phyloP scores from a whole-genome alignment of 2,888 invertebrate genomes.

The Lomographa bimaculata region DNA sequence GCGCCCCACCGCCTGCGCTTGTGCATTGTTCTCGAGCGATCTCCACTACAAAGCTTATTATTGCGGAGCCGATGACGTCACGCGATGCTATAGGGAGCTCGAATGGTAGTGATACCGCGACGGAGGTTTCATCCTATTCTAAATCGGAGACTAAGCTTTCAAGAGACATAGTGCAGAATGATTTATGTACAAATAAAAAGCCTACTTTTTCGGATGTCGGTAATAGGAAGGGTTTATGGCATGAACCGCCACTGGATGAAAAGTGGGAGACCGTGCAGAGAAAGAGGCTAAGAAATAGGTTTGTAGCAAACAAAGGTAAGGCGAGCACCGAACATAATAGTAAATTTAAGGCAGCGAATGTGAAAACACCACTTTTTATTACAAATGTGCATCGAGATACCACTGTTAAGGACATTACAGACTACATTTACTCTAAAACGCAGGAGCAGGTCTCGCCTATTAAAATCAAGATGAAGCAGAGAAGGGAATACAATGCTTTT shows the following conservation, averaged over 20 bases:
- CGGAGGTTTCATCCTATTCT: too few species aligned
- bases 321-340: conserved; percentile 2
- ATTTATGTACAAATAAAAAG: too few species aligned
- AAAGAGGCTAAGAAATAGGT: background rate
- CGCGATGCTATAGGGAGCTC: too few species aligned
- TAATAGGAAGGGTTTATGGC: background rate
- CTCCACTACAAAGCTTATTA: too few species aligned
- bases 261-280: conserved; percentile 2
- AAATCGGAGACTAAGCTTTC: too few species aligned
- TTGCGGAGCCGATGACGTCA: too few species aligned
- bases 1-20: too few species aligned
- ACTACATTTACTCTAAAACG: conserved; percentile 6
- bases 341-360: conserved; percentile 7
- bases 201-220: conserved; percentile 2
- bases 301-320: background rate
- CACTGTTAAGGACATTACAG: conserved; percentile 1
- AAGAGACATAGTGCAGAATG: too few species aligned
- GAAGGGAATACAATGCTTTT: conserved; percentile 14
- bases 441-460: conserved; percentile 4
- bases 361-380: conserved; percentile 8
- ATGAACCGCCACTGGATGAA: background rate
- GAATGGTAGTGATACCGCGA: too few species aligned
- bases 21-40: too few species aligned
- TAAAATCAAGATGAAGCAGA: conserved; percentile 9
- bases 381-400: conserved; percentile 6